Conservation (phyloP, 2,797 vertebrate genomes). For the Myotis pilosus region DNA sequence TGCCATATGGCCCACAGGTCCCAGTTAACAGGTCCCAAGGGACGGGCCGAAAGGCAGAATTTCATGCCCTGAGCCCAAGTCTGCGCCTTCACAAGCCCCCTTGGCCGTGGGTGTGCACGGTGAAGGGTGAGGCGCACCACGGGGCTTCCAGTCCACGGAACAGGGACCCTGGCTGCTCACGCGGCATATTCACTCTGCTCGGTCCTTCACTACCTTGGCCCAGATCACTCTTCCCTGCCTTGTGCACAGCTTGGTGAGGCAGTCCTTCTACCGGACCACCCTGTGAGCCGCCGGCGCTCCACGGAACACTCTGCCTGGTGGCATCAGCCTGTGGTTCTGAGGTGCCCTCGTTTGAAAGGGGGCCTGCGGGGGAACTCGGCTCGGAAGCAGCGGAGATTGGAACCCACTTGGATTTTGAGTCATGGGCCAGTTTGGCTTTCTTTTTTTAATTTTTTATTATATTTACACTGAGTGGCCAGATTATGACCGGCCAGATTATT, state of each 20-base stretch:
- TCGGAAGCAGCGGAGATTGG: neutral
- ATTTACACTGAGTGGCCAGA: too few relatives aligned
- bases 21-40: neutral
- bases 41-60: neutral
- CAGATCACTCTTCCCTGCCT: neutral
- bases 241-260: neutral
- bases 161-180: neutral
- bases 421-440: neutral
- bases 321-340: neutral
- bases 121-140: neutral
- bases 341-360: neutral
- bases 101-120: neutral
- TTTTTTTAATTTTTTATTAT: neutral
- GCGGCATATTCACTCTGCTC: too few relatives aligned
- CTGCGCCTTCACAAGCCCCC: neutral
- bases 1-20: neutral
- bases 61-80: neutral
- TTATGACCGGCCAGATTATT: too few relatives aligned
- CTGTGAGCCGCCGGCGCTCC: neutral
- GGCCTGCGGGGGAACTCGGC: neutral
- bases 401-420: neutral
- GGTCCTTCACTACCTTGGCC: neutral
- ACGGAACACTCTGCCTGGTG: neutral
- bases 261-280: neutral
- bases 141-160: neutral